Base-by-base conservation (phyloP, 2,797 vertebrate genomes). In the Sebastes trivittatus region DNA sequence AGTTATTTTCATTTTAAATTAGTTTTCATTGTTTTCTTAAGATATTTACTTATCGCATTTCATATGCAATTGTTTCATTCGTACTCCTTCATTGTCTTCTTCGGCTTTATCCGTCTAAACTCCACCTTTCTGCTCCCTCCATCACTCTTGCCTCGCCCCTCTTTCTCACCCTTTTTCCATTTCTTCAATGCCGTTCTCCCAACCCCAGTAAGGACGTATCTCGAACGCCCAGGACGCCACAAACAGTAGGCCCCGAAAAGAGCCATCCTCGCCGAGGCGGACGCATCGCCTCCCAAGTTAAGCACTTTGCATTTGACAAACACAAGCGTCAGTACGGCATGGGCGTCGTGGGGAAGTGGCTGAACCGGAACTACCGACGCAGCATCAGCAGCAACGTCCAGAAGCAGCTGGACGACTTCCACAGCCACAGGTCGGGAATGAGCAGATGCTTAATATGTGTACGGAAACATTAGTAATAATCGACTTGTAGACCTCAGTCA, bases 381-480 rank as follows among this genome's bases (percentile, higher is more conserved):
- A 98, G 98, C 94, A 93, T 99, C 87, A 99, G 98, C 95, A 98
- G 98, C 94, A 96, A 96, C 0, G 91, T 99, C 85, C 97, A 98
- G 91, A 97, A 96, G 8, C 97, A 99, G 94, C 95, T 99, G 90
- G 97, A 98, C 6, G 96, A 97, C 92, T 96, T 98, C 1, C 96
- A 97, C 92, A 98, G 96, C 88, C 98, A 99, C 95, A 97, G 98
- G 98, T 99, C 82, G 87, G 95, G 11, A 63, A 76, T 66, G 10
- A 75, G 54, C 9, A 25, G 6, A n/a, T 29, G 4, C 20, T 58
- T 1, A 16, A 54, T 54, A 20, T 23, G 52, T 61, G 30, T 6
- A 29, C 8, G 0, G 4, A 75, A 10, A 58, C 8, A 25, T 8
- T 34, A 4, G 7, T 72, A 34, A 20, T 30, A n/a, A 70, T 2